Evolutionary conservation across 2,888 invertebrate species (phyloP).

Genomic region (Notodonta ziczac): DNA sequence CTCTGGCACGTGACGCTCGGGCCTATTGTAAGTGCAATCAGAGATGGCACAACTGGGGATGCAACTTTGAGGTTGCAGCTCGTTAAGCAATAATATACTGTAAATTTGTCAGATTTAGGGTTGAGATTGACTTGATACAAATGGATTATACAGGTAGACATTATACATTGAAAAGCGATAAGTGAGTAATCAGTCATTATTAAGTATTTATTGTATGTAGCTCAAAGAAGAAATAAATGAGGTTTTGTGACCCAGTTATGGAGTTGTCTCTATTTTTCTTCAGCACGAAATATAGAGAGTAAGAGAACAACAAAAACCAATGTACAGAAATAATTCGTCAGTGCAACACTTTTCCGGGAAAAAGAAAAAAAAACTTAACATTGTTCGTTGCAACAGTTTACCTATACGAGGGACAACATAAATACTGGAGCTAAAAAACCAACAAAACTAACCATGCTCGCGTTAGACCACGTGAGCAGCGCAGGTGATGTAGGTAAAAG

Average conservation of each 20-base stretch:
- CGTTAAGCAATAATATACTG: background rate
- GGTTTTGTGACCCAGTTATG: too few species aligned
- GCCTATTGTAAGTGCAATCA: slow-evolving; percentile 43
- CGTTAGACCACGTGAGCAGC: background rate
- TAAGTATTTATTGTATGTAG: too few species aligned
- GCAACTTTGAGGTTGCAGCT: background rate
- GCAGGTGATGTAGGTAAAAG: background rate
- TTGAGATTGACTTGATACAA: background rate
- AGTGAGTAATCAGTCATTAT: too few species aligned
- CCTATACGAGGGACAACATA: background rate
- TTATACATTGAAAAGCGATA: background rate
- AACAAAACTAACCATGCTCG: background rate
- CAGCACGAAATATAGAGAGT: too few species aligned
- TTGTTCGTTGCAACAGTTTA: background rate
- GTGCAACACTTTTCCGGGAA: too few species aligned
- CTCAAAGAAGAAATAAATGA: too few species aligned
- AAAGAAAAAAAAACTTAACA: background rate
- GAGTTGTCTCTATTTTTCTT: too few species aligned
- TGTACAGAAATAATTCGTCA: too few species aligned
- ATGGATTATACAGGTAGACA: background rate
- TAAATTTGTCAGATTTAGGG: background rate
- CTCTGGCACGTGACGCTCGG: slow-evolving; percentile 24
- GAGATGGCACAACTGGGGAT: slow-evolving; percentile 18
- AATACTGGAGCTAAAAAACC: background rate
- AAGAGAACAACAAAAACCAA: too few species aligned